phyloP scores from a whole-genome alignment of 1,140 invertebrate species.

The Akabosia matsudoensis region DNA sequence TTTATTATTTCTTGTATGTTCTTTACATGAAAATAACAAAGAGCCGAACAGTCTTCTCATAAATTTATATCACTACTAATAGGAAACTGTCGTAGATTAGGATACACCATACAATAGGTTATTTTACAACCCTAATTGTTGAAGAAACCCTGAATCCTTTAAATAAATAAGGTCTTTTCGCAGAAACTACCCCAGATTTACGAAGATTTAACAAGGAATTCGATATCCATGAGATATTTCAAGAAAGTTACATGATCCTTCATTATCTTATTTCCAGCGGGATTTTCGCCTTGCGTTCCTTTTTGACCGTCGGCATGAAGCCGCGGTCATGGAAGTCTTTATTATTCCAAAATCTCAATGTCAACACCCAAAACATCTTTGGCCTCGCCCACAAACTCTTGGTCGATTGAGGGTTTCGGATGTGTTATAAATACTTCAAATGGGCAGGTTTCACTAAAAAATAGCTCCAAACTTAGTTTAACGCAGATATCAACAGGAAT shows the following conservation, averaged over 20 bases:
- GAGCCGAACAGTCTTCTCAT: too few relatives aligned
- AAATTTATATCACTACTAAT: too few relatives aligned
- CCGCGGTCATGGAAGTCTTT: background rate
- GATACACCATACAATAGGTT: too few relatives aligned
- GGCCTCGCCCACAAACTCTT: background rate
- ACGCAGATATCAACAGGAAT: background rate
- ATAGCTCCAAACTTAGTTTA: background rate
- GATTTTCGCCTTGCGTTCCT: too few relatives aligned
- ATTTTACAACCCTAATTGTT: background rate
- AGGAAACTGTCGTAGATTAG: too few relatives aligned
- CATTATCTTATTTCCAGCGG: background rate
- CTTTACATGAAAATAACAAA: too few relatives aligned
- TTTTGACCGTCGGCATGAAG: background rate
- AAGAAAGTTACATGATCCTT: background rate
- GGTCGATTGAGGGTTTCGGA: background rate
- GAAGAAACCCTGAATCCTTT: background rate
- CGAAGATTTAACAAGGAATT: background rate
- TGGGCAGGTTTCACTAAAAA: background rate
- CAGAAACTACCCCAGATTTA: background rate
- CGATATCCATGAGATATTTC: background rate
- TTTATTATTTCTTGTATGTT: too few relatives aligned
- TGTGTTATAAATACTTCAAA: background rate
- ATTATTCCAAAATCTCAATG: background rate
- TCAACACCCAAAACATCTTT: background rate
- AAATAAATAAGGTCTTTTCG: background rate